Evolutionary conservation across 2,888 invertebrate genomes (phyloP).

Genomic region (Stramonita haemastoma): DNA sequence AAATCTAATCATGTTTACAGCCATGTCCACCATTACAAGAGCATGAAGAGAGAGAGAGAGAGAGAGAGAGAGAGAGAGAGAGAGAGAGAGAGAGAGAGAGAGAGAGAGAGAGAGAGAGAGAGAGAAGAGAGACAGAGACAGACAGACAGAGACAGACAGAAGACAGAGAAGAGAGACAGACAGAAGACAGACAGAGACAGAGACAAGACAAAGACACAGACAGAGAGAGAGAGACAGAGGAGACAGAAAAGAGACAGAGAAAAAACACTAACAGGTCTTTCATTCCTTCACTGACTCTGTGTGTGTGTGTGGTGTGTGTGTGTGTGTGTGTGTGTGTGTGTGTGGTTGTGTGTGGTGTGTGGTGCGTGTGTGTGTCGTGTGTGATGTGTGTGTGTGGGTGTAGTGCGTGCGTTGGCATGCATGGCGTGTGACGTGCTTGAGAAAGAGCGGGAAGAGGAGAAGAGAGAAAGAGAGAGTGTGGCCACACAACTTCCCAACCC

Average conservation of each 20-base stretch:
- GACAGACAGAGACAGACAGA: neutral
- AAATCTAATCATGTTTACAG: too few species aligned
- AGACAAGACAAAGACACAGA: neutral
- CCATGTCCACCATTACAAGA: too few species aligned
- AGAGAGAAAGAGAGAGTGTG: too few species aligned
- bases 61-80: neutral
- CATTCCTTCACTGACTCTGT: neutral
- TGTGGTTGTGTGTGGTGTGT: too few species aligned
- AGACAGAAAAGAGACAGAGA: neutral
- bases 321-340: neutral
- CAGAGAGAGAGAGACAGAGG: neutral
- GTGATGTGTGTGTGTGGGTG: too few species aligned
- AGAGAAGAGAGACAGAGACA: neutral
- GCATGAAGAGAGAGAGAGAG: neutral
- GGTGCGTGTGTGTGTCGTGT: too few species aligned
- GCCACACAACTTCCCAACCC: too few species aligned
- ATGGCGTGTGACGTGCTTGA: too few species aligned
- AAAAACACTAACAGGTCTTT: neutral
- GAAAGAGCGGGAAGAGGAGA: too few species aligned
- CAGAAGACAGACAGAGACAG: neutral
- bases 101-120: neutral
- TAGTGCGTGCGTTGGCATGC: too few species aligned
- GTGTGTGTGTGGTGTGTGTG: slow-evolving; percentile 19
- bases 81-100: neutral
- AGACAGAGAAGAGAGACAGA: neutral